Percentiles rank a stretch among this genome's conserved stretches.
These are phyloP conservation scores for Acanthosepion esculentum DNA, from an alignment of 2,888 invertebrate species.

Conservation along the genomic window DNA sequence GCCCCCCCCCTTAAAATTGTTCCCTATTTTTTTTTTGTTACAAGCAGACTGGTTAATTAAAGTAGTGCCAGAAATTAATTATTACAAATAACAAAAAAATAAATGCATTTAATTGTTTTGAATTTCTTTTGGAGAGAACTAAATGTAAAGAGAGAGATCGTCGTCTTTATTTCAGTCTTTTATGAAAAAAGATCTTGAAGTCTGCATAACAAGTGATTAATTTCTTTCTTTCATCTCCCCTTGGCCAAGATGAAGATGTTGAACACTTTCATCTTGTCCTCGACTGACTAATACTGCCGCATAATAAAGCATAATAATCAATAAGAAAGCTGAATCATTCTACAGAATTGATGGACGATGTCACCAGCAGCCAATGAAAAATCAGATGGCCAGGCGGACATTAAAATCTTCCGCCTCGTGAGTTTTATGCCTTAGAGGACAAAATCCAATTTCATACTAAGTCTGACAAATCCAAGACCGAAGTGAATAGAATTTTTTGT, in stretches of 20 bases:
- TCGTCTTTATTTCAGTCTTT: too few relatives aligned
- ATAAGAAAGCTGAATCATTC: background rate
- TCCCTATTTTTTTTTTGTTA: too few relatives aligned
- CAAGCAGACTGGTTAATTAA: too few relatives aligned
- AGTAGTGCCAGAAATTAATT: too few relatives aligned
- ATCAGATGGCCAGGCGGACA: background rate
- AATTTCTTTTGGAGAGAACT: too few relatives aligned
- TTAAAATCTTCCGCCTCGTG: background rate
- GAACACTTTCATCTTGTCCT: background rate
- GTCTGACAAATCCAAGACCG: too few relatives aligned
- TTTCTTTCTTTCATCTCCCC: background rate
- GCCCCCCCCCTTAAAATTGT: too few relatives aligned
- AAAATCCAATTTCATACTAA: background rate
- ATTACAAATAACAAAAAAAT: too few relatives aligned
- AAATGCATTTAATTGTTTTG: too few relatives aligned
- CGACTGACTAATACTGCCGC: background rate
- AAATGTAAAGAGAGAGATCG: too few relatives aligned
- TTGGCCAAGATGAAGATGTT: background rate
- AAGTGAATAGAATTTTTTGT: too few relatives aligned
- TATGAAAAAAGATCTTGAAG: too few relatives aligned
- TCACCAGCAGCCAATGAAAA: background rate
- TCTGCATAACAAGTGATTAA: background rate
- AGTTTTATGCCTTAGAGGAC: background rate
- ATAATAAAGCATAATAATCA: background rate
- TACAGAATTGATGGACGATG: background rate